phyloP scores from a whole-genome alignment of 2,113 vertebrate species.

The Asarcornis scutulata region DNA sequence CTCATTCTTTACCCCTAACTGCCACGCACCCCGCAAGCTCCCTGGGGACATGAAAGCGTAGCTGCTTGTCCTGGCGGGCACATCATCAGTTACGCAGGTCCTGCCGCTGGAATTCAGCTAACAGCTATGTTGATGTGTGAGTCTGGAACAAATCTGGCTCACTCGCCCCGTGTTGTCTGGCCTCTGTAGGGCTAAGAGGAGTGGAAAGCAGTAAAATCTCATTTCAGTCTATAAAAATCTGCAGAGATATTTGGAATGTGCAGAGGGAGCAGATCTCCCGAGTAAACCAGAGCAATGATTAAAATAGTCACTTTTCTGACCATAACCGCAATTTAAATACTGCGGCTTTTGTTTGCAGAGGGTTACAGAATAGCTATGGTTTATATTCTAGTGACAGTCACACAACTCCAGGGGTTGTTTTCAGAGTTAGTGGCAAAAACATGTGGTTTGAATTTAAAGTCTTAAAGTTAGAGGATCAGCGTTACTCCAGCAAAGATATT shows the following conservation, averaged over 20 bases:
- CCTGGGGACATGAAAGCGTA: fast-evolving
- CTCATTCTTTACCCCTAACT: neutral
- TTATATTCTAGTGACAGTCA: slow-evolving; percentile 67
- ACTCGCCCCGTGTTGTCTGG: slow-evolving; percentile 19
- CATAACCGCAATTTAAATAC: slow-evolving; percentile 54
- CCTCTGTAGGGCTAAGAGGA: slow-evolving; percentile 20
- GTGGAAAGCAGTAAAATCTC: slow-evolving; percentile 70
- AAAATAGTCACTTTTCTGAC: slow-evolving; percentile 66
- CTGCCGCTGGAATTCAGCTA: slow-evolving; percentile 29
- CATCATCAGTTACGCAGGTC: neutral
- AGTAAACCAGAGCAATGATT: slow-evolving; percentile 60
- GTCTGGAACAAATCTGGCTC: slow-evolving; percentile 62
- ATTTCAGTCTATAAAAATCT: slow-evolving; percentile 72
- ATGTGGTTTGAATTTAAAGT: slow-evolving; percentile 68
- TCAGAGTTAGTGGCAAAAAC: slow-evolving; percentile 40
- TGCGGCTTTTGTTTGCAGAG: slow-evolving; percentile 54
- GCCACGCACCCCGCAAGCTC: neutral
- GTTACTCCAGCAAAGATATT: slow-evolving; percentile 54
- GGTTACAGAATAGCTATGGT: slow-evolving; percentile 13
- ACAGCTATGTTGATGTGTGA: neutral
- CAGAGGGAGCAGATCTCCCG: slow-evolving; percentile 57
- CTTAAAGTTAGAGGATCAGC: slow-evolving; percentile 44
- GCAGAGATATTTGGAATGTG: slow-evolving; percentile 72
- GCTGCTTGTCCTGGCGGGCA: neutral
- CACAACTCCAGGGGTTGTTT: slow-evolving; percentile 40